Evolutionary conservation across 1,140 invertebrate genomes (phyloP), one percentile per base, ranked within the genome.

Genomic region (Apis laboriosa): DNA sequence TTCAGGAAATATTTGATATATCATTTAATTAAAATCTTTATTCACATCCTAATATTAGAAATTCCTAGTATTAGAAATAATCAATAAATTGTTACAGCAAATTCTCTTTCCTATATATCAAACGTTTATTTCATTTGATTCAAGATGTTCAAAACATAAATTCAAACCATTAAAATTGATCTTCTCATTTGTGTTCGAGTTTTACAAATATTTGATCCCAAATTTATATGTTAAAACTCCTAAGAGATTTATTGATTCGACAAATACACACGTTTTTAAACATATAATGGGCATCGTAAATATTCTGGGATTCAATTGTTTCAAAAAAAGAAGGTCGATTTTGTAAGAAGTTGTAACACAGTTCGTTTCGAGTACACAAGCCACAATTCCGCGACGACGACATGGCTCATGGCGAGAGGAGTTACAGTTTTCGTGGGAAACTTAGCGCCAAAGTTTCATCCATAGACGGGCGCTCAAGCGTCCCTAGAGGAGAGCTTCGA

Each of bases 361-460:
- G 74, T 67, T 53, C 49, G 56, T 28, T 19, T 21, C 43, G 60
- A 74, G 15, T 60, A 80, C 60, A 24, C 51, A 21, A 61, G 56
- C 51, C 24, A 55, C 19, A 34, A 55, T 51, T 74, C 58, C 56
- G 55, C n/a, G 51, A 56, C 28, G 67, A 53, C 67, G 49, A 55
- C 61, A 63, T 63, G 24, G 34, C 71, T 68, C 61, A 61, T 56
- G 84, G 77, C 66, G 43, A 85, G 68, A 70, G 53, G 43, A 51
- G 55, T 60, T 60, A 55, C 68, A 70, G 55, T 71, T 11, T 67
- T 82, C 58, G 67, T 74, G 84, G 73, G 71, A 86, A 86, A 74
- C 79, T 85, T 80, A 34, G 66, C 53, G 61, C 34, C 72, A 15
- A 86, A 85, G 68, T 85, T 85, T 77, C 72, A 63, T 56, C 21